Conservation (phyloP, 2,797 vertebrate species). For the Microhierax caerulescens region DNA sequence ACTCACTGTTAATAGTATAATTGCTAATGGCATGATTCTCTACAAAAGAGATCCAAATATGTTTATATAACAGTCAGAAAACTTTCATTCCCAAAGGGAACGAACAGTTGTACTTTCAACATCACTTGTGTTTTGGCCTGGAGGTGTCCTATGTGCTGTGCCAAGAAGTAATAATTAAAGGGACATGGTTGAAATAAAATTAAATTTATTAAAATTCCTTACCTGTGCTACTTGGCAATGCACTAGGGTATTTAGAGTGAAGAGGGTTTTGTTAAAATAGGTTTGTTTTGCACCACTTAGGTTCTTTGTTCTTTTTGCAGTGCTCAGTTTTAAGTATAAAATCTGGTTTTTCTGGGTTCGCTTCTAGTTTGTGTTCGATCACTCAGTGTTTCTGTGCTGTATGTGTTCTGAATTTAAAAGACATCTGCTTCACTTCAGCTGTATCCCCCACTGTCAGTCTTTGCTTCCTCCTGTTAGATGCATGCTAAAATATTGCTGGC, state of each 20-base stretch:
- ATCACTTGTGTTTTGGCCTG: constrained; percentile 32
- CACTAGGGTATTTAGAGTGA: neutral
- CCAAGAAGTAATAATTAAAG: constrained; percentile 40
- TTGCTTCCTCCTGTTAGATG: constrained; percentile 12
- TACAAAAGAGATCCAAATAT: neutral
- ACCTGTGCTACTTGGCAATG: constrained; percentile 2
- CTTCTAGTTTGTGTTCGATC: constrained; percentile 32
- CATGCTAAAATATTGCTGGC: constrained; percentile 33
- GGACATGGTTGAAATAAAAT: neutral
- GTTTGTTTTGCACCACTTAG: neutral
- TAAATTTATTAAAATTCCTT: neutral
- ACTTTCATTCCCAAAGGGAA: constrained; percentile 6
- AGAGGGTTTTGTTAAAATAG: neutral
- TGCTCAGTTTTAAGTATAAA: neutral
- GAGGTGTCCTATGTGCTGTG: neutral
- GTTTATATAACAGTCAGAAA: constrained; percentile 33
- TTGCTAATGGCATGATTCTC: neutral
- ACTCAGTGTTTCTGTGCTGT: constrained; percentile 21
- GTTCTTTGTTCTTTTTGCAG: neutral
- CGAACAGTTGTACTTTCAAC: constrained; percentile 5
- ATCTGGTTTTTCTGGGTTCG: neutral
- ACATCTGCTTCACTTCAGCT: constrained; percentile 60
- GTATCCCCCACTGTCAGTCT: constrained; percentile 35
- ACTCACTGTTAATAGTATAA: neutral
- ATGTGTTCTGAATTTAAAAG: constrained; percentile 61